Percentiles rank a stretch among this genome's conserved stretches.
phyloP scores from a whole-genome alignment of 2,113 vertebrate genomes.

The Gorsachius goisagi region DNA sequence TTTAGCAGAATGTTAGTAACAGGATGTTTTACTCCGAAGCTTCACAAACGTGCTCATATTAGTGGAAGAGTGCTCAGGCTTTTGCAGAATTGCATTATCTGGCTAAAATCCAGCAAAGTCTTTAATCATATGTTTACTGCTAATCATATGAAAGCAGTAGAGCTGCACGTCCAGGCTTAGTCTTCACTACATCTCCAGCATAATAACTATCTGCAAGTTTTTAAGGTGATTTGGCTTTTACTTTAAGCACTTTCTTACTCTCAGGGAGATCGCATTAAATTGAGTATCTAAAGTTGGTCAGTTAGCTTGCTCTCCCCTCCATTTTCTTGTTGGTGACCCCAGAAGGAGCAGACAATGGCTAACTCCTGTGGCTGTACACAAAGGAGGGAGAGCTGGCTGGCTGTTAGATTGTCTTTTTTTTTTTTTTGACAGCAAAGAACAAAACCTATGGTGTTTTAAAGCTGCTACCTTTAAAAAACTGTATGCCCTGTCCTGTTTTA shows the following conservation, averaged over 20 bases:
- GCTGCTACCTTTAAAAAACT: neutral
- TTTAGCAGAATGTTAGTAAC: neutral
- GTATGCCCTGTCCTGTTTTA: fast-evolving
- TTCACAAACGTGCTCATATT: neutral
- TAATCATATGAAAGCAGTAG: neutral
- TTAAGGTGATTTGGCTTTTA: neutral
- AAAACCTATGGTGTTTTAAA: neutral
- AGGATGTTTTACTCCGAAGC: neutral
- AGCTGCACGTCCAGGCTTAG: neutral
- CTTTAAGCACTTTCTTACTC: neutral
- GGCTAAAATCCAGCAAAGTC: neutral
- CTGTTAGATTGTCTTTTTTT: neutral
- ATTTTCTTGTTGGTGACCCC: neutral
- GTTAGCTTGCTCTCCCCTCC: neutral
- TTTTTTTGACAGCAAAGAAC: neutral
- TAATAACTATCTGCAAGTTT: neutral
- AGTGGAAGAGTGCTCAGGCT: neutral
- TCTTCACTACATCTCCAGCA: neutral
- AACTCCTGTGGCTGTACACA: neutral
- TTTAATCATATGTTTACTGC: neutral
- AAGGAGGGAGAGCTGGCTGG: neutral
- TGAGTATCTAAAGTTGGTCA: neutral
- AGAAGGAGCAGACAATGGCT: neutral
- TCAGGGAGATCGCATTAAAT: neutral
- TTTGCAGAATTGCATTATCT: neutral